phyloP scores from a whole-genome alignment of 2,113 vertebrate genomes.

The Raja brachyura region DNA sequence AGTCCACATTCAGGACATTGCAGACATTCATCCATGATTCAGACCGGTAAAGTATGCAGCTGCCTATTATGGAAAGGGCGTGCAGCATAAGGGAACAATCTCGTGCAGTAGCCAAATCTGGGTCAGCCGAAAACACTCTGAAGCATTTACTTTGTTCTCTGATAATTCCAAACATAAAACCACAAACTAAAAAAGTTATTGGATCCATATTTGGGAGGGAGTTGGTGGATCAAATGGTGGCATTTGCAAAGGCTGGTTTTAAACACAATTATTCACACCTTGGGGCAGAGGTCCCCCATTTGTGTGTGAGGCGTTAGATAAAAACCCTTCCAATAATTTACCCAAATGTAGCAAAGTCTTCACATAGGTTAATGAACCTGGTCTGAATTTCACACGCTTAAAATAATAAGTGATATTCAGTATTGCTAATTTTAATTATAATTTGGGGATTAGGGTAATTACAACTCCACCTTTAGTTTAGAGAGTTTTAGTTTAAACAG shows the following conservation, averaged over 20 bases:
- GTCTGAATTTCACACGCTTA: background rate
- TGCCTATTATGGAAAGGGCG: conserved; percentile 25
- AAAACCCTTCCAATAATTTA: background rate
- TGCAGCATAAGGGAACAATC: conserved; percentile 29
- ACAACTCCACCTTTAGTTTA: background rate
- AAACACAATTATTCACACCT: background rate
- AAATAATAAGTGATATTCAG: background rate
- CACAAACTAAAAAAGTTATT: background rate
- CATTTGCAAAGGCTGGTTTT: background rate
- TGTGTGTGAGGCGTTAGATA: background rate
- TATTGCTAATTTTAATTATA: background rate
- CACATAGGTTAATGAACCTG: background rate
- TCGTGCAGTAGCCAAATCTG: background rate
- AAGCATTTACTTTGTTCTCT: background rate
- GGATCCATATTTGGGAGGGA: background rate
- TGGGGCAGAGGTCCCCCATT: background rate
- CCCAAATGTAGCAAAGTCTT: background rate
- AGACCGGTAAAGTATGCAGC: conserved; percentile 9
- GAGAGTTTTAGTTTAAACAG: no score
- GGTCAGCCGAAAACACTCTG: background rate
- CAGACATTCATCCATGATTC: conserved; percentile 20
- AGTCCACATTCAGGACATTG: background rate
- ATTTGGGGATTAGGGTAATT: background rate
- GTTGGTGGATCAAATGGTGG: no score
- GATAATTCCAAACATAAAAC: background rate